These are phyloP conservation scores for Austrofundulus limnaeus DNA, from an alignment of 2,113 vertebrate genomes.

Conservation along the genomic window DNA sequence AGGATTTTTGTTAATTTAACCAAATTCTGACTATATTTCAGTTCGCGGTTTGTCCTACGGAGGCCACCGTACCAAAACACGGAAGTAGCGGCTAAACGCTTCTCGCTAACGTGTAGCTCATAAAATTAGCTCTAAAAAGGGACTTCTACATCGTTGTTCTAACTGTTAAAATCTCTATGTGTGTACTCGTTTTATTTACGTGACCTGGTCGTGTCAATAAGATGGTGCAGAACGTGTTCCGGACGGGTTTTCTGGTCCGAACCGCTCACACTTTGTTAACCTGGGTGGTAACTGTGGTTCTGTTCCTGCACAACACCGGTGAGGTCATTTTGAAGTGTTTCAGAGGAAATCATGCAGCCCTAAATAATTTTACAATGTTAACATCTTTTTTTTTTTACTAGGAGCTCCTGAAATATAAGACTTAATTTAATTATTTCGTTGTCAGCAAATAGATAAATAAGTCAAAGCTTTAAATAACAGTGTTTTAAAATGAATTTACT, in stretches of 20 bases:
- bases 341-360: not conserved
- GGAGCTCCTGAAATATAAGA: too few relatives aligned
- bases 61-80: conserved; percentile 32
- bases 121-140: accelerated
- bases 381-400: too few relatives aligned
- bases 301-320: conserved; percentile 91
- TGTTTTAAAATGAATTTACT: too few relatives aligned
- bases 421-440: too few relatives aligned
- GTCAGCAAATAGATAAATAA: too few relatives aligned
- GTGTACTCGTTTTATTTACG: not conserved
- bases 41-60: conserved; percentile 8
- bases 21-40: not conserved
- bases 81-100: conserved; percentile 2
- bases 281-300: conserved; percentile 77
- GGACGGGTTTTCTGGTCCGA: conserved; percentile 80
- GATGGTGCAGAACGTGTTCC: conserved; percentile 74
- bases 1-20: too few relatives aligned
- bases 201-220: conserved; percentile 7
- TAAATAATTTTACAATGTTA: too few relatives aligned
- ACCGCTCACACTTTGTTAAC: conserved; percentile 82
- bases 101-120: not conserved
- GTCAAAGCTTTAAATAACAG: too few relatives aligned
- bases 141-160: accelerated
- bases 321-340: conserved; percentile 48
- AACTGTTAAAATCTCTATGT: not conserved